phyloP scores from a whole-genome alignment of 2,113 vertebrate genomes.

The Cyanoderma ruficeps region DNA sequence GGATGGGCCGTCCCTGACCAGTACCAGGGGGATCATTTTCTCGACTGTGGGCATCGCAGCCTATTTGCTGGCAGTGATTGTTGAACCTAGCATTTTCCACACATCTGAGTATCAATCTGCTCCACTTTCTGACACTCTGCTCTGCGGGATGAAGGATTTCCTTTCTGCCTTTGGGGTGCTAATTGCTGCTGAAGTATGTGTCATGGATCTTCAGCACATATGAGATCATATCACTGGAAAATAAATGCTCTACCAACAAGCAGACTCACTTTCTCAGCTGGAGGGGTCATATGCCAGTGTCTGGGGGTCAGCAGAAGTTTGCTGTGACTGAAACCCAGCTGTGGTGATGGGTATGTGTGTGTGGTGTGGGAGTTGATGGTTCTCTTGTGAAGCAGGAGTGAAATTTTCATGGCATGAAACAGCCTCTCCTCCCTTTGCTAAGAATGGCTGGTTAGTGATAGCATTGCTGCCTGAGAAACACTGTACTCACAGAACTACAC shows the following conservation, averaged over 20 bases:
- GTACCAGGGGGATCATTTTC: background rate
- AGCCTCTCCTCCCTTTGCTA: background rate
- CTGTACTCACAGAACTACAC: background rate
- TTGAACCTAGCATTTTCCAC: background rate
- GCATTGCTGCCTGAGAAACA: background rate
- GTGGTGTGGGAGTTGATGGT: rapidly evolving
- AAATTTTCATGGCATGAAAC: background rate
- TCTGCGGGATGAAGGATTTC: background rate
- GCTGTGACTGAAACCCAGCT: background rate
- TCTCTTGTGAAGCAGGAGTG: background rate
- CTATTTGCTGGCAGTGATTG: background rate
- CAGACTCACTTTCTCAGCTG: background rate
- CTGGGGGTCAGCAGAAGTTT: background rate
- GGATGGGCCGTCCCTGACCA: background rate
- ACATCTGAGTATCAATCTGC: background rate
- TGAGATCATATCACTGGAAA: background rate
- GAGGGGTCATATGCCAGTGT: background rate
- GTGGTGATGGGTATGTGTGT: background rate
- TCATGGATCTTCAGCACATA: background rate
- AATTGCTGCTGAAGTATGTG: background rate
- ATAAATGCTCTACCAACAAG: background rate
- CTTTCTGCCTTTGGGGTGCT: background rate
- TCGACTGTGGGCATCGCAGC: background rate
- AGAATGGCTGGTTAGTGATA: background rate
- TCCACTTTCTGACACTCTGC: background rate